Conservation (phyloP, 2,888 invertebrate species). For the Drosophila leonis region DNA sequence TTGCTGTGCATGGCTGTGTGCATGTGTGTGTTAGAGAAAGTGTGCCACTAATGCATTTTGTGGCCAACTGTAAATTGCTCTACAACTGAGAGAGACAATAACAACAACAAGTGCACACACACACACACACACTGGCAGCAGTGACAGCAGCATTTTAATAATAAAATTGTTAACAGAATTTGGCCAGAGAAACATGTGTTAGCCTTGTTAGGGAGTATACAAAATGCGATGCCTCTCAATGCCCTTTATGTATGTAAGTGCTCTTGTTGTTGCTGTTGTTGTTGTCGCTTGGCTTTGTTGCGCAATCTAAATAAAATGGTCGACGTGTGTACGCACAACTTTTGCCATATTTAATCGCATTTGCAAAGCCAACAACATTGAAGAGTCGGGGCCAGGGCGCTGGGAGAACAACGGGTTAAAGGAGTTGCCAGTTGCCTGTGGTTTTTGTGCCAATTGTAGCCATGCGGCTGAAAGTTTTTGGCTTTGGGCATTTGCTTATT, state of each 20-base stretch:
- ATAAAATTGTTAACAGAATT: conserved; percentile 82
- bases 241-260: conserved; percentile 48
- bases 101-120: neutral
- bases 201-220: conserved; percentile 67
- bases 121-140: conserved; percentile 19
- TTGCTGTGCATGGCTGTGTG: neutral
- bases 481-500: conserved; percentile 82
- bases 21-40: conserved; percentile 4
- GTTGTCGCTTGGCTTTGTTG: conserved; percentile 61
- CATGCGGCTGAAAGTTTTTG: conserved; percentile 62
- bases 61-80: conserved; percentile 65
- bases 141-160: conserved; percentile 76
- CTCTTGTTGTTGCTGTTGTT: conserved; percentile 22
- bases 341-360: conserved; percentile 82
- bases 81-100: conserved; percentile 29
- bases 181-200: conserved; percentile 79
- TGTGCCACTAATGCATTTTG: conserved; percentile 76
- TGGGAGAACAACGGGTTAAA: neutral
- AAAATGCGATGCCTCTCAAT: conserved; percentile 50
- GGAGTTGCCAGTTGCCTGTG: conserved; percentile 36
- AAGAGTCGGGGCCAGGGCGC: too few species aligned
- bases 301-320: conserved; percentile 81
- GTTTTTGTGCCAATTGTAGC: conserved; percentile 63
- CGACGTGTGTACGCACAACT: conserved; percentile 81
- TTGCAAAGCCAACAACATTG: conserved; percentile 65